These are phyloP conservation scores for Therioaphis trifolii DNA, from an alignment of 2,888 invertebrate species.

Conservation along the genomic window DNA sequence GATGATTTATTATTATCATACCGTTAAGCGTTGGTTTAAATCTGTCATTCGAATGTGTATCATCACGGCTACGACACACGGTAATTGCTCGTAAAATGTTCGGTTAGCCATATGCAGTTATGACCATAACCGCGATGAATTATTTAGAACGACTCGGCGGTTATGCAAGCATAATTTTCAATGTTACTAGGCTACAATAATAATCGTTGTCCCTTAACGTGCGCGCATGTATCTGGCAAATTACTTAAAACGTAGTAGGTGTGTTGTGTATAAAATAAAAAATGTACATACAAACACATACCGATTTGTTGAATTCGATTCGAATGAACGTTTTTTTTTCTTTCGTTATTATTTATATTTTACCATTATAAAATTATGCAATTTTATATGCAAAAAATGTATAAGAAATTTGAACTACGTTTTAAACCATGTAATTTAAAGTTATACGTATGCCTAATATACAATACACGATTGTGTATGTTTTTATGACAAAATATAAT, in stretches of 20 bases:
- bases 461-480: no score
- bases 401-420: neutral
- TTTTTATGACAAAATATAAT: neutral
- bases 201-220: neutral
- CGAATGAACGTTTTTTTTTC: constrained; percentile 4
- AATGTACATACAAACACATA: neutral
- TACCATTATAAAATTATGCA: neutral
- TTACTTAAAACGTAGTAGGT: neutral
- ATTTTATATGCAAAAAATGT: neutral
- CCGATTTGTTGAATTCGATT: constrained; percentile 33
- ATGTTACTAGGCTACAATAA: constrained; percentile 30
- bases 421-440: constrained; percentile 38
- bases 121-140: neutral
- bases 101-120: neutral
- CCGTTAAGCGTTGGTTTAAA: neutral
- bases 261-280: neutral
- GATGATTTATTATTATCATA: no score
- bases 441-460: neutral
- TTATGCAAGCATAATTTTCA: constrained; percentile 27
- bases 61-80: neutral
- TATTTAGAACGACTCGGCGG: neutral
- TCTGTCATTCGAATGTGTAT: neutral
- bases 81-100: neutral
- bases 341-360: neutral
- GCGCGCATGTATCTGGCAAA: neutral